Evolutionary conservation across 2,888 invertebrate species (phyloP).

Genomic region (Meganola albula): DNA sequence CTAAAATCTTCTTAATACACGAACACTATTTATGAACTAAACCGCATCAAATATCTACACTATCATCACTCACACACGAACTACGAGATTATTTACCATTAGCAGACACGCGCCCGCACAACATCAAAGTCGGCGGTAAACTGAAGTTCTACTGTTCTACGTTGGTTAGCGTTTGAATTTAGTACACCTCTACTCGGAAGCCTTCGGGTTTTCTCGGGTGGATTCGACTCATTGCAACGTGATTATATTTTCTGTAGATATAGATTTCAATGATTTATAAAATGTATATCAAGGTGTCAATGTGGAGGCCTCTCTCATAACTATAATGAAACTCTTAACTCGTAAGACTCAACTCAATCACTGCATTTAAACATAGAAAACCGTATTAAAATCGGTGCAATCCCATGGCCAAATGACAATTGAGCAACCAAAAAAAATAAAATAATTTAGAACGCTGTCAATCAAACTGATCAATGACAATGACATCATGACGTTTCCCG

Average conservation of each 20-base stretch:
- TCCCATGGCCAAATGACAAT: too few relatives aligned
- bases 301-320: too few relatives aligned
- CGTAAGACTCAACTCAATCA: too few relatives aligned
- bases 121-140: constrained; percentile 38
- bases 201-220: constrained; percentile 39
- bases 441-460: too few relatives aligned
- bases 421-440: too few relatives aligned
- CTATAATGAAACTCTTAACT: too few relatives aligned
- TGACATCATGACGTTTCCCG: too few relatives aligned
- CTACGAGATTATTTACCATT: constrained; percentile 18
- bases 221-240: constrained; percentile 29
- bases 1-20: constrained; percentile 15
- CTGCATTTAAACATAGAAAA: too few relatives aligned
- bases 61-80: constrained; percentile 42
- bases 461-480: too few relatives aligned
- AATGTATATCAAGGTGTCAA: too few relatives aligned
- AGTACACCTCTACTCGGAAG: constrained; percentile 36
- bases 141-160: constrained; percentile 42
- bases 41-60: constrained; percentile 36
- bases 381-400: too few relatives aligned
- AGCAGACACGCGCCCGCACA: constrained; percentile 29
- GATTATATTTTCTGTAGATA: constrained; percentile 32
- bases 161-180: constrained; percentile 40
- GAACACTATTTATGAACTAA: constrained; percentile 33
- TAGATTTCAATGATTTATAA: too few relatives aligned